Evolutionary conservation across 2,888 invertebrate species (phyloP).

Genomic region (Elaeidobius kamerunicus): DNA sequence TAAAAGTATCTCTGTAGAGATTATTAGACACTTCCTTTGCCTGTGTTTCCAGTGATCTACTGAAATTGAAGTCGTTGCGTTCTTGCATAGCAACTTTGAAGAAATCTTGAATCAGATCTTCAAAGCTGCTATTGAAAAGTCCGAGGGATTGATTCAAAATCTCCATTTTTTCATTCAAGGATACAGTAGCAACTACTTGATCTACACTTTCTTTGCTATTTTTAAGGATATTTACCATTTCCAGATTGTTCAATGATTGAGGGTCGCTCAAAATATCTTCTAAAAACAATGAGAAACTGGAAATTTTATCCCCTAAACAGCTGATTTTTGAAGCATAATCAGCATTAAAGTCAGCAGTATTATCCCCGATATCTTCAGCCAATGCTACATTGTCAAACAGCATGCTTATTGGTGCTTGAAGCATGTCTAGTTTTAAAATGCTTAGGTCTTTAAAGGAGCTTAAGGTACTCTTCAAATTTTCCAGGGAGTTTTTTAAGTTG

Average conservation of each 20-base stretch:
- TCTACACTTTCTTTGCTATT: constrained; percentile 20
- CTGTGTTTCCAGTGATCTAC: constrained; percentile 23
- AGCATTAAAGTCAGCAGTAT: constrained; percentile 34
- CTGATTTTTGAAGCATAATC: constrained; percentile 33
- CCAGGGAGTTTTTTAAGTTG: constrained; percentile 26
- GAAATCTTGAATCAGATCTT: constrained; percentile 24
- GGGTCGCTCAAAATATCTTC: constrained; percentile 30
- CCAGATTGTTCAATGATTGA: constrained; percentile 18
- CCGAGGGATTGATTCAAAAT: constrained; percentile 34
- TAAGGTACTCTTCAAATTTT: constrained; percentile 18
- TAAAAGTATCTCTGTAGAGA: constrained; percentile 21
- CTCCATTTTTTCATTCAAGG: constrained; percentile 40
- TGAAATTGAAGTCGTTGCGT: constrained; percentile 33
- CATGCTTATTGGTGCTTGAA: constrained; percentile 27
- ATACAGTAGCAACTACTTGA: constrained; percentile 22
- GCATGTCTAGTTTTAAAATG: constrained; percentile 25
- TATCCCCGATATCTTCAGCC: constrained; percentile 34
- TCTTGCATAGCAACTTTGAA: constrained; percentile 24
- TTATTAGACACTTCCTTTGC: constrained; percentile 18
- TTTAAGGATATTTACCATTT: constrained; percentile 26
- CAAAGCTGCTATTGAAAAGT: constrained; percentile 28
- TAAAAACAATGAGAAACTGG: constrained; percentile 32
- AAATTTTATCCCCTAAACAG: constrained; percentile 30
- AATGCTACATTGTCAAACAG: constrained; percentile 33
- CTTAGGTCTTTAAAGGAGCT: constrained; percentile 13